These are phyloP conservation scores for Elephas maximus DNA, from an alignment of 2,113 vertebrate genomes.

Conservation along the genomic window DNA sequence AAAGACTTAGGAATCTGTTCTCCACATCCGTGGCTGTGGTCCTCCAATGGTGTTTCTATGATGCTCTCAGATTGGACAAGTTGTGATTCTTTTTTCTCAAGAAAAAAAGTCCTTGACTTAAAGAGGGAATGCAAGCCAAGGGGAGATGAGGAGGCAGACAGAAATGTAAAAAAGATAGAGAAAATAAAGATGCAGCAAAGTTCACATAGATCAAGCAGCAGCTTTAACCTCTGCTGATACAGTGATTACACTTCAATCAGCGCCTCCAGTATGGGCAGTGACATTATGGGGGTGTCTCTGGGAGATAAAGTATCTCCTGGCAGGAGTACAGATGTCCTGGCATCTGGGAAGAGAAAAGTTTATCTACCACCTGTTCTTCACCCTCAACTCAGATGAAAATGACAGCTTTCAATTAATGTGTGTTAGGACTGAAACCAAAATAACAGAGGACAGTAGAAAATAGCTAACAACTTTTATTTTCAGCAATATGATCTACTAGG, in stretches of 20 bases:
- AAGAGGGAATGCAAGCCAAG: not conserved
- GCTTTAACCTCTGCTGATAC: fast-evolving
- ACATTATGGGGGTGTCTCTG: not conserved
- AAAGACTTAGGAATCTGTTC: not conserved
- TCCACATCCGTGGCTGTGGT: not conserved
- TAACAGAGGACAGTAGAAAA: not conserved
- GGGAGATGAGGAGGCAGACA: not conserved
- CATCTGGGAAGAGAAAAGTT: not conserved
- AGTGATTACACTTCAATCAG: not conserved
- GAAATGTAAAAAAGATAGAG: not conserved
- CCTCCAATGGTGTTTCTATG: not conserved
- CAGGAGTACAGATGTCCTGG: not conserved
- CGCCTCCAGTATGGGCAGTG: fast-evolving
- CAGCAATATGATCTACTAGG: not conserved
- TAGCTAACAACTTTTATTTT: slow-evolving; percentile 38
- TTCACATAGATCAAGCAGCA: not conserved
- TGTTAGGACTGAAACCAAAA: not conserved
- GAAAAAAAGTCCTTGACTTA: slow-evolving; percentile 36
- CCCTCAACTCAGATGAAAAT: slow-evolving; percentile 2
- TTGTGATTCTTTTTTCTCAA: not conserved
- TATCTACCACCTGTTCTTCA: not conserved
- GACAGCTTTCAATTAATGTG: not conserved
- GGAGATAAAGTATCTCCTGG: not conserved
- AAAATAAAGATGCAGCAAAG: not conserved
- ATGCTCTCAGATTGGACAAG: not conserved